Conservation (phyloP, 2,797 vertebrate genomes). For the Anolis apletophallus region DNA sequence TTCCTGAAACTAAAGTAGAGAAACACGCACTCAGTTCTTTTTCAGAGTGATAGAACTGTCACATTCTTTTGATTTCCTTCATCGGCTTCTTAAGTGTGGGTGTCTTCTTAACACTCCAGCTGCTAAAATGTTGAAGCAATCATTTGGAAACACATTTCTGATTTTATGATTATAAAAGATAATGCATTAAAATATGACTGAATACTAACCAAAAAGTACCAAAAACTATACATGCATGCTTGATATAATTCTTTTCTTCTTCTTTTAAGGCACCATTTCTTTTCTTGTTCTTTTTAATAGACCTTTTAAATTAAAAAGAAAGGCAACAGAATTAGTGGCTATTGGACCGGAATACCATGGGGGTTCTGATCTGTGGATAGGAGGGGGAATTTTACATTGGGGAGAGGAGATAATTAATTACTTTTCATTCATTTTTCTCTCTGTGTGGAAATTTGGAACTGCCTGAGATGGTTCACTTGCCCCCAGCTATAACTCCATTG, state of each 20-base stretch:
- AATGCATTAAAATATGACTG: neutral
- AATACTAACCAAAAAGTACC: neutral
- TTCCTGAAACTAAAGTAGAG: neutral
- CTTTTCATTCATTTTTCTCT: neutral
- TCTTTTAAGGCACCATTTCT: neutral
- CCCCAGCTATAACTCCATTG: neutral
- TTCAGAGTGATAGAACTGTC: neutral
- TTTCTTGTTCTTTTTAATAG: neutral
- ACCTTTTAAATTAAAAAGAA: neutral
- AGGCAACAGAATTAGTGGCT: neutral
- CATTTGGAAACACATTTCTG: conserved; percentile 4
- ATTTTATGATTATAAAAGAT: neutral
- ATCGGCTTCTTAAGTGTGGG: conserved; percentile 7
- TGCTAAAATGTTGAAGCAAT: neutral
- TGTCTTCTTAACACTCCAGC: neutral
- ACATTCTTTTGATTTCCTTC: conserved; percentile 16
- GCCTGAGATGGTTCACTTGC: neutral
- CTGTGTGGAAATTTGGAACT: neutral
- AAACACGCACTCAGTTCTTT: neutral
- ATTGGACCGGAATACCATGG: neutral
- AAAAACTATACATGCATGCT: neutral
- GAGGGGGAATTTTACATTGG: neutral
- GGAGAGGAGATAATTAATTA: neutral
- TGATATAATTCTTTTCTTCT: neutral
- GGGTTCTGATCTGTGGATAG: neutral